These are phyloP conservation scores for Podargus strigoides DNA, from an alignment of 2,797 vertebrate genomes.

Conservation along the genomic window DNA sequence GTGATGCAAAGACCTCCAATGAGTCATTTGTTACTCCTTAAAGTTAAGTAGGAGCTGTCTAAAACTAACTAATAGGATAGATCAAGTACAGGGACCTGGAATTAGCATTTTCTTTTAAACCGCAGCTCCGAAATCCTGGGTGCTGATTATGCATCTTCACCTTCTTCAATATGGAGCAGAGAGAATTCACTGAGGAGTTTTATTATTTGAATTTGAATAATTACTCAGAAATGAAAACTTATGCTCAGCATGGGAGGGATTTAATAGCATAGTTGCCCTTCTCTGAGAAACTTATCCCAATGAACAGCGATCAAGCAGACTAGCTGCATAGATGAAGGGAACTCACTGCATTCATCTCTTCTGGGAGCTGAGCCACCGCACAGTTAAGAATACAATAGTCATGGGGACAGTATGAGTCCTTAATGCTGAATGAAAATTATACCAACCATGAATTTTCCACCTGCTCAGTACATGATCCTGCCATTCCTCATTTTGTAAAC, in stretches of 20 bases:
- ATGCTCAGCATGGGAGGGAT: background rate
- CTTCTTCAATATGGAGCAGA: background rate
- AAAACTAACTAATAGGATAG: background rate
- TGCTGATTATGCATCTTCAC: background rate
- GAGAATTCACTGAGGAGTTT: background rate
- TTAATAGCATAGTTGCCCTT: background rate
- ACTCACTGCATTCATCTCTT: background rate
- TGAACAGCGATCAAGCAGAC: background rate
- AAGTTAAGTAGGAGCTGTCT: background rate
- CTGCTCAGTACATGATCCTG: background rate
- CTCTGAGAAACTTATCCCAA: background rate
- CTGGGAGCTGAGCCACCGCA: background rate
- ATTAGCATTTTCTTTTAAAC: background rate
- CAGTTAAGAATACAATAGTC: background rate
- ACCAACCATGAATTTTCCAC: background rate
- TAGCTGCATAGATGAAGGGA: background rate
- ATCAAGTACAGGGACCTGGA: background rate
- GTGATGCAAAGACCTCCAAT: rapidly evolving
- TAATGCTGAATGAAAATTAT: background rate
- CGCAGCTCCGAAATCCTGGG: background rate
- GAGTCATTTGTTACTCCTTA: background rate
- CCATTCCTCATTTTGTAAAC: background rate
- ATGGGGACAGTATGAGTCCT: background rate
- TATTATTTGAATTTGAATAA: background rate
- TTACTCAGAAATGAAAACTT: background rate